A percentile compares a stretch with the other conserved stretches of the same genome.
Evolutionary conservation across 2,797 vertebrate species (phyloP).

Genomic region (Chelmon rostratus): DNA sequence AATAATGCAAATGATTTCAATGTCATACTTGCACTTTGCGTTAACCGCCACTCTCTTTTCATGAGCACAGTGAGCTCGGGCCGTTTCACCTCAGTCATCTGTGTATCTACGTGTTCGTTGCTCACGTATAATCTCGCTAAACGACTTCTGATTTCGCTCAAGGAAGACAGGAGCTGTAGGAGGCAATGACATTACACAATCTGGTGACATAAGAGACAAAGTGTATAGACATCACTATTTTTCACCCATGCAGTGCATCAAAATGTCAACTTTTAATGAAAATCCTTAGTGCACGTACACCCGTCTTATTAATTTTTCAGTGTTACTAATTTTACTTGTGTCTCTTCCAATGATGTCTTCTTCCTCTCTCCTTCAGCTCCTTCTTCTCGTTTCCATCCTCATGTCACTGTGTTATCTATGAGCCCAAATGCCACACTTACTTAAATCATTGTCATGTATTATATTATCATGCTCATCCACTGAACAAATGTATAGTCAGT

Average conservation of each 20-base stretch:
- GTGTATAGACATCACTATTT: not conserved
- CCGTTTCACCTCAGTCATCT: slow-evolving; percentile 31
- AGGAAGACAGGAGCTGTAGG: not conserved
- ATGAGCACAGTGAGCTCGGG: slow-evolving; percentile 29
- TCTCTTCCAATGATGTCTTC: slow-evolving; percentile 15
- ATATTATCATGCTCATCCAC: slow-evolving; percentile 5
- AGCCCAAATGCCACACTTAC: slow-evolving; percentile 4
- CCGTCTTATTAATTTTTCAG: slow-evolving; percentile 7
- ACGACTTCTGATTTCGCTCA: slow-evolving; percentile 16
- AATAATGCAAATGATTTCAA: slow-evolving; percentile 66
- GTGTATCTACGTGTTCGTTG: slow-evolving; percentile 18
- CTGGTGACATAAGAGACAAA: not conserved
- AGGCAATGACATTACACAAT: not conserved
- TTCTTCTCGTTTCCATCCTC: not conserved
- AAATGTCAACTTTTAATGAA: not conserved
- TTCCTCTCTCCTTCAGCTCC: not conserved
- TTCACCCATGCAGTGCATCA: not conserved
- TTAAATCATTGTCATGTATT: not conserved
- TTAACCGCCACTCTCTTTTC: slow-evolving; percentile 40
- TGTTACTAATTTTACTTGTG: slow-evolving; percentile 29
- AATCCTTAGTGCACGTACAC: not conserved
- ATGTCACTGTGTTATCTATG: not conserved
- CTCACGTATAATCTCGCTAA: slow-evolving; percentile 16
- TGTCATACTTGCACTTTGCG: slow-evolving; percentile 46
- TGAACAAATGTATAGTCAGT: not conserved